Evolutionary conservation across 1,140 invertebrate genomes (phyloP), one percentile per base, ranked within the genome.

Genomic region (Drosophila ananassae): DNA sequence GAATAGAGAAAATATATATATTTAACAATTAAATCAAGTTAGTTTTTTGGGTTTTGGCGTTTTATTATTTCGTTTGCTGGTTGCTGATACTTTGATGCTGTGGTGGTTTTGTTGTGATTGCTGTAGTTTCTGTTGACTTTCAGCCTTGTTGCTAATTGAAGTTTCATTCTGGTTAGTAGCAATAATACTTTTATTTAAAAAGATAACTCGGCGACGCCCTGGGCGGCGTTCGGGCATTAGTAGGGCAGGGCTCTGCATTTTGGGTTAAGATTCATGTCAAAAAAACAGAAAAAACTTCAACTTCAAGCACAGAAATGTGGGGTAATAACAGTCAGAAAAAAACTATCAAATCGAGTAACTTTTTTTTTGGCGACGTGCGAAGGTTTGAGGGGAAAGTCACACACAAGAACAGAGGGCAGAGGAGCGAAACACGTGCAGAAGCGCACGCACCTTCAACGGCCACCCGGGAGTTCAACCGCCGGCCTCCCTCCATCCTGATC

Each of bases 111-210:
- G 17, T 1, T 25, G 6, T 25, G 25, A 6, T 13, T 52, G 13
- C 10, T 46, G 13, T 46, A 1, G 41, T 21, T 22, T 17, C 5
- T 37, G 52, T 21, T 63, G 63, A 64, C 57, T 80, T 67, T 76
- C 64, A 54, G 73, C 81, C 81, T 63, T 62, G 80, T 77, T 66
- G 80, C 80, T 85, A 80, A 85, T 80, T 80, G 62, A 78, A 57
- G 55, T 73, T 66, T 75, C 82, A 82, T 74, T 87, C 82, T 75
- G 78, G 82, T 87, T 85, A 85, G 69, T 89, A 64, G 67, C 81
- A 84, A 80, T 68, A 57, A 77, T 59, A 69, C 77, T 72, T 44
- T 62, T 84, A 64, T 60, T 22, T 37, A 17, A 64, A 66, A 59
- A 53, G 37, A 44, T 67, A 60, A 17, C 41, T 13, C 17, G 41